Conservation (phyloP, 2,888 invertebrate species). For the Tachystola acroxantha region DNA sequence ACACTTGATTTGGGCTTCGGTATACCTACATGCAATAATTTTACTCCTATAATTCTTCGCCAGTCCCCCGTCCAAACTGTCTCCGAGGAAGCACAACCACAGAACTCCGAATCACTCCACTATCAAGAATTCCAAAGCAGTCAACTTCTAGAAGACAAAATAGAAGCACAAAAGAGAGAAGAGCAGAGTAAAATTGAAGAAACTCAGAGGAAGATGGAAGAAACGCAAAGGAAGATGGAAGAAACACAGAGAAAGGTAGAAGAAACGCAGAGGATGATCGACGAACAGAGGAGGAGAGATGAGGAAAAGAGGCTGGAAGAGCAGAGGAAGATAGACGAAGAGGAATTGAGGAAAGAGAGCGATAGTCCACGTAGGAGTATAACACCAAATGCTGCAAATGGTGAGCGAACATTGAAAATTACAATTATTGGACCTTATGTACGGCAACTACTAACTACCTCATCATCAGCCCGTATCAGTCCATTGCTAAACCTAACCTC, state of each 20-base stretch:
- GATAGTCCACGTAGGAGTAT: conserved; percentile 68
- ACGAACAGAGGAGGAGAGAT: conserved; percentile 4
- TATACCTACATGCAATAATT: too few species aligned
- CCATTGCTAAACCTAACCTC: too few species aligned
- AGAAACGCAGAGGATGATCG: conserved; percentile 7
- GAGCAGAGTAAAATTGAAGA: conserved; percentile 6
- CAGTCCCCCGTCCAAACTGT: conserved; percentile 49
- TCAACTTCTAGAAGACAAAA: conserved; percentile 7
- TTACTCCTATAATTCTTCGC: too few species aligned
- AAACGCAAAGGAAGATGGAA: too few species aligned
- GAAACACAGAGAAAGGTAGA: background rate
- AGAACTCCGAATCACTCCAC: conserved; percentile 29
- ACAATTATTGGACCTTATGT: background rate
- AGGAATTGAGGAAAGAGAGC: conserved; percentile 57
- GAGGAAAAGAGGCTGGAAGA: conserved; percentile 28
- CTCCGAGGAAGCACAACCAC: conserved; percentile 29
- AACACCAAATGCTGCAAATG: conserved; percentile 67
- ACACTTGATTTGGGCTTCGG: too few species aligned
- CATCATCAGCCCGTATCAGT: too few species aligned
- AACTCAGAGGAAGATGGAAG: conserved; percentile 3
- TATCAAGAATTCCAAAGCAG: conserved; percentile 13
- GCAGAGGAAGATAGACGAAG: conserved; percentile 54
- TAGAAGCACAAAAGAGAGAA: conserved; percentile 8
- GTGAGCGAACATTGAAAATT: conserved; percentile 22
- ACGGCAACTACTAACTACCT: background rate